These are phyloP conservation scores for Coryphaenoides rupestris DNA, from an alignment of 2,113 vertebrate species.

Conservation along the genomic window DNA sequence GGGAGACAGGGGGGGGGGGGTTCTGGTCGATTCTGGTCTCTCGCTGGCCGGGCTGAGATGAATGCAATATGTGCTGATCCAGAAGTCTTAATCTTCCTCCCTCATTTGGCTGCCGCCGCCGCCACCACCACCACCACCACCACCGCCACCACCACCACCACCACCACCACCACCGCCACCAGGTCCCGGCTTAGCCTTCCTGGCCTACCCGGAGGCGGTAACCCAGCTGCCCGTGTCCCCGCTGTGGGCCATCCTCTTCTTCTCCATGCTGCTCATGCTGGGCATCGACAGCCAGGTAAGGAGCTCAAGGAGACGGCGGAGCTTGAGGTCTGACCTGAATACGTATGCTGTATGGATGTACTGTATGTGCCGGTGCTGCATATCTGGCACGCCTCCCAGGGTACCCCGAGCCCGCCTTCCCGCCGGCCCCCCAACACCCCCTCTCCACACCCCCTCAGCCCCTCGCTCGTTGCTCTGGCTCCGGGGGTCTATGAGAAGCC, in stretches of 20 bases:
- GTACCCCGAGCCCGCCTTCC: too few species aligned
- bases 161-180: slow-evolving; percentile 6
- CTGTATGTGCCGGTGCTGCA: slow-evolving; percentile 52
- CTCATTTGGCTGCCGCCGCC: too few species aligned
- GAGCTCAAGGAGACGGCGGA: slow-evolving; percentile 46
- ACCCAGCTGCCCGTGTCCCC: slow-evolving; percentile 94
- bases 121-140: slow-evolving; percentile 9
- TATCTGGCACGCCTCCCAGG: slow-evolving; percentile 47
- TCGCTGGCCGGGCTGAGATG: too few species aligned
- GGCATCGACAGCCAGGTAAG: slow-evolving; percentile 98
- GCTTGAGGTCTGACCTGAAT: slow-evolving; percentile 68
- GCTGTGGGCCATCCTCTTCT: slow-evolving; percentile 95
- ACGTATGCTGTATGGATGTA: too few species aligned
- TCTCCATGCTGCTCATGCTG: slow-evolving; percentile 98
- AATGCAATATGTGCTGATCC: too few species aligned
- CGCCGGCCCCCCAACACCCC: too few species aligned
- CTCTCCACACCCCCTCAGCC: too few species aligned
- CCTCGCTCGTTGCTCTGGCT: too few species aligned
- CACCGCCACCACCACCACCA: not conserved
- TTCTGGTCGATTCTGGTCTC: too few species aligned
- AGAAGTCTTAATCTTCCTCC: too few species aligned
- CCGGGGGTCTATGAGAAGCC: slow-evolving; percentile 49
- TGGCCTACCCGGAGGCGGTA: slow-evolving; percentile 96
- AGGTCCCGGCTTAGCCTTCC: slow-evolving; percentile 95
- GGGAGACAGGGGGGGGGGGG: not conserved